Percentiles rank a stretch among this genome's conserved stretches.
These are phyloP conservation scores for Gorsachius goisagi DNA, from an alignment of 2,113 vertebrate species.

Conservation along the genomic window DNA sequence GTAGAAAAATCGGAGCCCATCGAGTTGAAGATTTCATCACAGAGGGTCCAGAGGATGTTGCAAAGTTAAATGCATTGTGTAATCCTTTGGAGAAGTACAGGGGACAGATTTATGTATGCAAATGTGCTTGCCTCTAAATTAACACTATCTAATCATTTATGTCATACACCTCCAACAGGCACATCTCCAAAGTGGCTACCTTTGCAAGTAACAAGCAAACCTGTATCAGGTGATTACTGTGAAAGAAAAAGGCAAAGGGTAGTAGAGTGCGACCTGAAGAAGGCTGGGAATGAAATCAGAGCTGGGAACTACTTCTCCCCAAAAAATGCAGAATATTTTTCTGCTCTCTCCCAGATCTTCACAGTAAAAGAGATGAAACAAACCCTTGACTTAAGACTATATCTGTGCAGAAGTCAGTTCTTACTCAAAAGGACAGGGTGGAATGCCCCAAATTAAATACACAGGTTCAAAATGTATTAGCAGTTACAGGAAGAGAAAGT, in stretches of 20 bases:
- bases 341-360: not conserved
- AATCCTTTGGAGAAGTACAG: not conserved
- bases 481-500: not conserved
- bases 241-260: not conserved
- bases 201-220: not conserved
- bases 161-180: not conserved
- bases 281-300: not conserved
- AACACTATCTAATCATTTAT: not conserved
- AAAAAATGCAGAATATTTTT: not conserved
- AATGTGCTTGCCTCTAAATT: not conserved
- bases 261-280: not conserved
- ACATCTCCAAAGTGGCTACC: not conserved
- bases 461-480: not conserved
- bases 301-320: not conserved
- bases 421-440: not conserved
- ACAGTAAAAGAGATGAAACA: not conserved
- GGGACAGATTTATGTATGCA: not conserved
- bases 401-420: not conserved
- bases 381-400: not conserved
- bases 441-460: not conserved
- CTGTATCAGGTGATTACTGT: not conserved
- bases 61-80: rapidly evolving
- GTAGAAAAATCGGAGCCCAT: not conserved
- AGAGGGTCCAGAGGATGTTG: not conserved
- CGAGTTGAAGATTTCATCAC: not conserved